phyloP scores from a whole-genome alignment of 2,113 vertebrate species.

The Ploceus nigricollis region DNA sequence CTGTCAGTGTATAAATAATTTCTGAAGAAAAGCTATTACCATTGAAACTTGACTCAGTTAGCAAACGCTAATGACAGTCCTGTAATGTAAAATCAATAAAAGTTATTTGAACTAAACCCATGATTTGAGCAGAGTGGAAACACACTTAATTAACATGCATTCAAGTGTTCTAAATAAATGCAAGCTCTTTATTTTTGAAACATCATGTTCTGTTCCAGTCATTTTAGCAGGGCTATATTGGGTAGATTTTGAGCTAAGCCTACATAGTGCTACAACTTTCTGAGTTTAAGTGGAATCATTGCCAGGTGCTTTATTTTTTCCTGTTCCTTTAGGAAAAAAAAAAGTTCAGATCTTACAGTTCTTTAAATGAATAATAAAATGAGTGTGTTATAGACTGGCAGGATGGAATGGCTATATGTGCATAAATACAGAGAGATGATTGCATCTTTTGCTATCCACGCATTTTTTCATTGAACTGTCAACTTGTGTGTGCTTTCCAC shows the following conservation, averaged over 20 bases:
- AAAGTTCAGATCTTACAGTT: neutral
- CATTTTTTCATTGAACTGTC: neutral
- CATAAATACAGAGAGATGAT: neutral
- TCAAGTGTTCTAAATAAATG: conserved; percentile 3
- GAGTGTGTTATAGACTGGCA: neutral
- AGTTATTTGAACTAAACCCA: neutral
- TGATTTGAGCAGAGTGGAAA: conserved; percentile 8
- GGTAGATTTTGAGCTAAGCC: conserved; percentile 1
- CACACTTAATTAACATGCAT: conserved; percentile 22
- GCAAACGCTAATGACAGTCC: conserved; percentile 7
- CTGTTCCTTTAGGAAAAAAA: neutral
- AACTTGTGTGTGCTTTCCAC: neutral
- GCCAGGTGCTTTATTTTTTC: conserved; percentile 11
- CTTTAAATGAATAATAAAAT: conserved; percentile 2
- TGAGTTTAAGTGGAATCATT: neutral
- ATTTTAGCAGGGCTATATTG: neutral
- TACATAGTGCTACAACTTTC: neutral
- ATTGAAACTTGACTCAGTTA: neutral
- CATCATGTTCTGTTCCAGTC: conserved; percentile 26
- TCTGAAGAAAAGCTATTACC: neutral
- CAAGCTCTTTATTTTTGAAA: conserved; percentile 31
- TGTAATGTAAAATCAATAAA: conserved; percentile 27
- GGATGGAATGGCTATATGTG: neutral
- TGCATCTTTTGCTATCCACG: neutral
- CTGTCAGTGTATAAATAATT: conserved; percentile 28